Conservation (phyloP, 2,888 invertebrate genomes). For the Himalopsyche japonica region DNA sequence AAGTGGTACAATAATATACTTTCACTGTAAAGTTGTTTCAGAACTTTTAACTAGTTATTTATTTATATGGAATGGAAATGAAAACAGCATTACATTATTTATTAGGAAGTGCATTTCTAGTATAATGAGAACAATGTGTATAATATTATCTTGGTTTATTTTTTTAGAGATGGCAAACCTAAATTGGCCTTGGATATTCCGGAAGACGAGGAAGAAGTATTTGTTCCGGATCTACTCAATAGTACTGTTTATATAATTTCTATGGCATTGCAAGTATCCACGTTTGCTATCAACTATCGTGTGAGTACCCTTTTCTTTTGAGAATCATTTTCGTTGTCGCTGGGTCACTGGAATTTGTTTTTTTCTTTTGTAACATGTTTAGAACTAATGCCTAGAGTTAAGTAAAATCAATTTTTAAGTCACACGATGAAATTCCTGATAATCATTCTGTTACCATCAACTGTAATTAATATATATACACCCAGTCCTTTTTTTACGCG, state of each 20-base stretch:
- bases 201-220: conserved; percentile 80
- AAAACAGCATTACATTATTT: no score
- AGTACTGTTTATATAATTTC: conserved; percentile 98
- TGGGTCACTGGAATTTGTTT: no score
- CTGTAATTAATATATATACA: no score
- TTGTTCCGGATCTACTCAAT: conserved; percentile 92
- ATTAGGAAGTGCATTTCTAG: no score
- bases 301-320: conserved; percentile 56
- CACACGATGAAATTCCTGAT: background rate
- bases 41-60: no score
- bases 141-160: background rate
- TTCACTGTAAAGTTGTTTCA: no score
- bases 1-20: no score
- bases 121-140: background rate
- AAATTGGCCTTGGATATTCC: conserved; percentile 63
- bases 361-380: no score
- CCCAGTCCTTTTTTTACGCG: no score
- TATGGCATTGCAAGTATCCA: conserved; percentile 95
- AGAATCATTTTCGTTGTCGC: no score
- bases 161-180: conserved; percentile 62
- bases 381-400: no score
- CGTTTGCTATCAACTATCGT: conserved; percentile 98
- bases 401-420: background rate
- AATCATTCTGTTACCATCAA: background rate
- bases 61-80: no score